These are phyloP conservation scores for Heteronetta atricapilla DNA, from an alignment of 2,113 vertebrate species.

Conservation along the genomic window DNA sequence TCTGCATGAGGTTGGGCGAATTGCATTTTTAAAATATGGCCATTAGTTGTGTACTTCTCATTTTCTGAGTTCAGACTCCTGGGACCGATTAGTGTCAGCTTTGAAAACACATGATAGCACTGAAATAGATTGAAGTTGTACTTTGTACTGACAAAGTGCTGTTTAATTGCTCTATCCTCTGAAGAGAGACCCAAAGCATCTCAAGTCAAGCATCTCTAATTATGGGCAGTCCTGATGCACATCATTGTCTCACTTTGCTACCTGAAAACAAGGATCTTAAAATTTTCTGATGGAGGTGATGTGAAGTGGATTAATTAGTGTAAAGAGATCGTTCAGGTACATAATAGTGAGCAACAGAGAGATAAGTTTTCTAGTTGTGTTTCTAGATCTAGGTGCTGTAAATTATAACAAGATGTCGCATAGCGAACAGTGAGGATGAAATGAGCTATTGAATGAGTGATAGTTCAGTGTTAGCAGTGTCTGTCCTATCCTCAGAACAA, in stretches of 20 bases:
- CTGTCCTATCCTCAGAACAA: not conserved
- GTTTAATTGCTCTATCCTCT: slow-evolving; percentile 61
- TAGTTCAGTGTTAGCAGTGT: not conserved
- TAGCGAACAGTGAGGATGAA: not conserved
- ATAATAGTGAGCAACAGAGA: not conserved
- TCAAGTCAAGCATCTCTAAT: slow-evolving; percentile 49
- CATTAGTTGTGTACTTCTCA: slow-evolving; percentile 52
- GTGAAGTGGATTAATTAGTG: not conserved
- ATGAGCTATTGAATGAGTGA: not conserved
- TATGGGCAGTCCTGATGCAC: not conserved
- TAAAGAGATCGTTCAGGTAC: not conserved
- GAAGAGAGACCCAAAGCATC: slow-evolving; percentile 53
- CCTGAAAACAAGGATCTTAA: not conserved
- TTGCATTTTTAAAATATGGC: not conserved
- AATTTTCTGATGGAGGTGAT: not conserved
- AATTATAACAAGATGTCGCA: not conserved
- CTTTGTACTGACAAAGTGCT: slow-evolving; percentile 66
- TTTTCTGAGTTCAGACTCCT: slow-evolving; percentile 47
- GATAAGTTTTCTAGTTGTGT: not conserved
- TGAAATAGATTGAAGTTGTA: slow-evolving; percentile 61
- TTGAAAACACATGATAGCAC: slow-evolving; percentile 53
- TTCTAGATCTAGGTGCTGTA: not conserved
- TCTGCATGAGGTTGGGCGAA: not conserved
- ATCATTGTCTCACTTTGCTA: not conserved
- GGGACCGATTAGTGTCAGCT: slow-evolving; percentile 55